Evolutionary conservation across 2,888 invertebrate species (phyloP).

Genomic region (Orgyia antiqua): DNA sequence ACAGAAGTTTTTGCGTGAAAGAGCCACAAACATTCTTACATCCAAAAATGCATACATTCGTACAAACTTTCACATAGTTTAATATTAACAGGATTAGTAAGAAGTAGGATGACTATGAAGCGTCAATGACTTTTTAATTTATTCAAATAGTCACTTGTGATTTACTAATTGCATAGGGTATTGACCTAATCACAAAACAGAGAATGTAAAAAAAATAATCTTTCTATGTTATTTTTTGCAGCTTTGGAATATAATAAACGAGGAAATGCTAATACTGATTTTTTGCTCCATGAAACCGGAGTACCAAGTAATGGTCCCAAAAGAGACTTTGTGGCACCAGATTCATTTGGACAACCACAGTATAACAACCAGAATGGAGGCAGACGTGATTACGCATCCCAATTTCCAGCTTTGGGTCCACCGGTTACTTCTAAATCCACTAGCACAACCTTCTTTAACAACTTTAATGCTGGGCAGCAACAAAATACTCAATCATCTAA

Average conservation of each 20-base stretch:
- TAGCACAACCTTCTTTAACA: conserved; percentile 4
- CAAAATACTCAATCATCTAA: conserved; percentile 15
- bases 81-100: too few relatives aligned
- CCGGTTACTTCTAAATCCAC: conserved; percentile 18
- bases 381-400: conserved; percentile 25
- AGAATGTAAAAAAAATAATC: too few relatives aligned
- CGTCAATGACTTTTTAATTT: too few relatives aligned
- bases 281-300: conserved; percentile 59
- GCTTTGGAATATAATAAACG: conserved; percentile 41
- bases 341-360: conserved; percentile 13
- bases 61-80: too few relatives aligned
- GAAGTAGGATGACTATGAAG: too few relatives aligned
- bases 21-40: too few relatives aligned
- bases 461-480: conserved; percentile 10
- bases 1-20: too few relatives aligned
- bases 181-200: too few relatives aligned
- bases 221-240: conserved; percentile 24
- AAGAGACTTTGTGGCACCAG: conserved; percentile 33
- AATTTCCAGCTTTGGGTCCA: conserved; percentile 24
- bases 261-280: conserved; percentile 55
- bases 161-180: too few relatives aligned
- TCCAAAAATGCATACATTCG: too few relatives aligned
- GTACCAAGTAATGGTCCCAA: conserved; percentile 31
- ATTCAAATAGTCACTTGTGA: too few relatives aligned
- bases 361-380: conserved; percentile 12